Conservation (phyloP, 2,797 vertebrate genomes). For the Leucoraja ocellata region DNA sequence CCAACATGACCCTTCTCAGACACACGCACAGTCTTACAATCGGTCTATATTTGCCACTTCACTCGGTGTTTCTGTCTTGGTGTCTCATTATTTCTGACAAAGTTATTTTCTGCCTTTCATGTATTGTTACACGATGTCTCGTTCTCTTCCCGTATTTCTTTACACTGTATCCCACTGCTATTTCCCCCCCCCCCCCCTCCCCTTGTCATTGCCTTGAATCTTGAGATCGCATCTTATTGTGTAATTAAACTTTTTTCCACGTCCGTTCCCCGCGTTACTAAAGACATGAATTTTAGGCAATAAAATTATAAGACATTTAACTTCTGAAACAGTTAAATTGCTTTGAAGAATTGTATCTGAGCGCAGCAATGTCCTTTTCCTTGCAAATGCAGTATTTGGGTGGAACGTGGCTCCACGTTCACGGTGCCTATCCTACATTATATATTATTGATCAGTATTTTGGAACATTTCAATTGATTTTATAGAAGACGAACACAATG, state of each 20-base stretch:
- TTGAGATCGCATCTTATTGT: background rate
- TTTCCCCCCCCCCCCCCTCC: too few relatives aligned
- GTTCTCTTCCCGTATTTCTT: slow-evolving; percentile 20
- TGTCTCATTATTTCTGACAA: slow-evolving; percentile 10
- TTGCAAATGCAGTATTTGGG: background rate
- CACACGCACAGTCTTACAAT: background rate
- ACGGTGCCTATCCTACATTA: background rate
- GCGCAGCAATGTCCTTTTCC: background rate
- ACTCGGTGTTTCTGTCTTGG: background rate
- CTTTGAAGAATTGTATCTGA: background rate
- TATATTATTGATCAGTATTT: background rate
- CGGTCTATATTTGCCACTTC: background rate
- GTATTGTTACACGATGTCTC: slow-evolving; percentile 16
- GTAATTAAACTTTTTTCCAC: background rate
- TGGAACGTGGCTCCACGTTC: too few relatives aligned
- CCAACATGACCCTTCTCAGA: background rate
- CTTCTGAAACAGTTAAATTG: background rate
- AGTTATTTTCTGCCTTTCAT: slow-evolving; percentile 3
- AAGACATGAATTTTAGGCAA: background rate
- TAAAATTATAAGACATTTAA: background rate
- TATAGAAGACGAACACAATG: background rate
- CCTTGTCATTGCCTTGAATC: background rate
- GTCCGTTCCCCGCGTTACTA: background rate
- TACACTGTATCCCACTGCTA: background rate
- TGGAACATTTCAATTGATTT: background rate